Evolutionary conservation across 1,140 invertebrate genomes (phyloP).

Genomic region (Artemia franciscana): DNA sequence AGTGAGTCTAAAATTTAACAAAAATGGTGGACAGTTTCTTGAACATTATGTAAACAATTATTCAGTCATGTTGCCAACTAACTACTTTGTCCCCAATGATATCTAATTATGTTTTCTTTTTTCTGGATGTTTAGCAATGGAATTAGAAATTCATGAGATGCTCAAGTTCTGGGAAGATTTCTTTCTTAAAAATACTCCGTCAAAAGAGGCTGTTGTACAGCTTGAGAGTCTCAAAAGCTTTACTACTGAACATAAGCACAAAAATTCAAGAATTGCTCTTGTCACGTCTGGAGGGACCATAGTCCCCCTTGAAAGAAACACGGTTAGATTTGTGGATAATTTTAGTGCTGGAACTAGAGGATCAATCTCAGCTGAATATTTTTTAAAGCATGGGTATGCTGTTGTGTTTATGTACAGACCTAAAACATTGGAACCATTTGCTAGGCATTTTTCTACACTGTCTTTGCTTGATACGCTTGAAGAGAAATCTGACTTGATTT

Average conservation of each 20-base stretch:
- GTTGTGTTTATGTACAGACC: conserved; percentile 36
- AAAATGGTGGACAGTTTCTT: no score
- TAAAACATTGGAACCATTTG: conserved; percentile 72
- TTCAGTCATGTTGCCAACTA: no score
- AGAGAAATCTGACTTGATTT: conserved; percentile 5
- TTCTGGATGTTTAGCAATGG: no score
- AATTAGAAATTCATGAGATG: no score
- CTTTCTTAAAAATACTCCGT: not conserved
- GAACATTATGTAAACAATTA: no score
- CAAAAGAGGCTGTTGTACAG: not conserved
- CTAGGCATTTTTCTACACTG: conserved; percentile 50
- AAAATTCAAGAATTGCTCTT: not conserved
- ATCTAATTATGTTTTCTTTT: no score
- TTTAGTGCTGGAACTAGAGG: conserved; percentile 90
- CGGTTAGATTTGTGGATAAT: conserved; percentile 92
- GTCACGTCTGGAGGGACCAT: conserved; percentile 72
- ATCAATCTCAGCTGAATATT: conserved; percentile 82
- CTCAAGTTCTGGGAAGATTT: not conserved
- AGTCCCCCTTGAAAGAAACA: conserved; percentile 85
- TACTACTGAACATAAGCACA: not conserved
- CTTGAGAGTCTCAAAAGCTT: not conserved
- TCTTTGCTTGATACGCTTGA: conserved; percentile 59
- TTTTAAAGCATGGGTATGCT: conserved; percentile 41
- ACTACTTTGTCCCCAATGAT: no score
- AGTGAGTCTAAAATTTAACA: no score